phyloP scores from a whole-genome alignment of 2,888 invertebrate genomes.

The Stenurella melanura region DNA sequence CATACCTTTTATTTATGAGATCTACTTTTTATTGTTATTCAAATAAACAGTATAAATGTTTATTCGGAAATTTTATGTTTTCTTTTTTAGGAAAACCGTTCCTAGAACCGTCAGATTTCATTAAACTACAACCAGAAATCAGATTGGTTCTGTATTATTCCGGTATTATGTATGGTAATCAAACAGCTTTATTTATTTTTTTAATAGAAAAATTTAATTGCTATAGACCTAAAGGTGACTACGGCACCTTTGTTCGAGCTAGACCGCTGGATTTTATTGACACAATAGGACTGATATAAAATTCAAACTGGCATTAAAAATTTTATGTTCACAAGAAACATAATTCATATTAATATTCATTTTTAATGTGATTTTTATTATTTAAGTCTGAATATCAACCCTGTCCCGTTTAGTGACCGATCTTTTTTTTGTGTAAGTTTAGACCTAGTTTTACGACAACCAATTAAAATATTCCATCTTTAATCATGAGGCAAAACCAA shows the following conservation, averaged over 20 bases:
- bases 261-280: slow-evolving; percentile 64
- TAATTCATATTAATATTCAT: slow-evolving; percentile 68
- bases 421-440: slow-evolving; percentile 33
- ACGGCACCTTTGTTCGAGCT: slow-evolving; percentile 15
- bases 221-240: slow-evolving; percentile 12
- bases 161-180: slow-evolving; percentile 28
- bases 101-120: background rate
- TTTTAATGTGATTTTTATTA: slow-evolving; percentile 67
- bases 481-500: slow-evolving; percentile 34
- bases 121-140: background rate
- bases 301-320: slow-evolving; percentile 64
- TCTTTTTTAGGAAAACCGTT: background rate
- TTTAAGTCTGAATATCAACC: slow-evolving; percentile 54
- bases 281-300: slow-evolving; percentile 68
- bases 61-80: slow-evolving; percentile 15
- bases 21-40: background rate
- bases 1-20: background rate
- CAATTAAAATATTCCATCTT: slow-evolving; percentile 46
- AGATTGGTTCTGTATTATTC: background rate
- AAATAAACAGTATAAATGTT: background rate
- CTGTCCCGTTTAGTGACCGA: slow-evolving; percentile 45
- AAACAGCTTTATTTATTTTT: slow-evolving; percentile 33
- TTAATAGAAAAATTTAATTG: slow-evolving; percentile 40
- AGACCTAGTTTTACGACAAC: slow-evolving; percentile 37
- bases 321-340: slow-evolving; percentile 66